phyloP scores from a whole-genome alignment of 2,113 vertebrate species.

The Colinus virginianus region DNA sequence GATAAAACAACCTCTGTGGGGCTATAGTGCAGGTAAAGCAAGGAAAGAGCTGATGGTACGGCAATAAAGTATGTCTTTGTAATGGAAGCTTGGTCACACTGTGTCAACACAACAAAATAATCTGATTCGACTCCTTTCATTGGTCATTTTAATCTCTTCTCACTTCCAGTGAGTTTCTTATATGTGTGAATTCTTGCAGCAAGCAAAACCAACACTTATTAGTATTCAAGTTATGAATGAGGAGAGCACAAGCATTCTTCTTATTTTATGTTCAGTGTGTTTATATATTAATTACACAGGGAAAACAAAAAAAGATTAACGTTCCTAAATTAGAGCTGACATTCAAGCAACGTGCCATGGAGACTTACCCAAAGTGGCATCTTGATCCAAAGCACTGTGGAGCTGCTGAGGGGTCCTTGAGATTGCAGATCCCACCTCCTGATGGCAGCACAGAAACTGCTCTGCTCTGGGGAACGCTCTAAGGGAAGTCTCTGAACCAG shows the following conservation, averaged over 20 bases:
- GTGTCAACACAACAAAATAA: neutral
- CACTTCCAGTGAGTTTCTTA: neutral
- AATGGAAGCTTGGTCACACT: neutral
- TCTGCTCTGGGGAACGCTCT: rapidly evolving
- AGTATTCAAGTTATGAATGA: neutral
- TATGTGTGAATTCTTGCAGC: neutral
- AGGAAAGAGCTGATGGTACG: neutral
- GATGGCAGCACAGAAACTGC: neutral
- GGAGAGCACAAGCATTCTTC: neutral
- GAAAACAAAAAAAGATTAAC: neutral
- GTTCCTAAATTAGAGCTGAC: neutral
- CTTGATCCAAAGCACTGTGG: neutral
- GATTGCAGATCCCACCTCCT: neutral
- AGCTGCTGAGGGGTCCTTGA: rapidly evolving
- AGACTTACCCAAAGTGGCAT: no score
- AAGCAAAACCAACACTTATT: neutral
- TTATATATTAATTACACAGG: neutral
- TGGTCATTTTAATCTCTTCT: neutral
- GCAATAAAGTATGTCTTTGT: neutral
- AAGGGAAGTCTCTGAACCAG: neutral
- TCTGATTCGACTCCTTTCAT: neutral
- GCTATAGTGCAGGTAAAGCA: neutral
- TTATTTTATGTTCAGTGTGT: neutral
- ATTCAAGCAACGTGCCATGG: neutral
- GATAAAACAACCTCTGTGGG: neutral